Evolutionary conservation across 2,888 invertebrate genomes (phyloP).

Genomic region (Nyleta sp.): DNA sequence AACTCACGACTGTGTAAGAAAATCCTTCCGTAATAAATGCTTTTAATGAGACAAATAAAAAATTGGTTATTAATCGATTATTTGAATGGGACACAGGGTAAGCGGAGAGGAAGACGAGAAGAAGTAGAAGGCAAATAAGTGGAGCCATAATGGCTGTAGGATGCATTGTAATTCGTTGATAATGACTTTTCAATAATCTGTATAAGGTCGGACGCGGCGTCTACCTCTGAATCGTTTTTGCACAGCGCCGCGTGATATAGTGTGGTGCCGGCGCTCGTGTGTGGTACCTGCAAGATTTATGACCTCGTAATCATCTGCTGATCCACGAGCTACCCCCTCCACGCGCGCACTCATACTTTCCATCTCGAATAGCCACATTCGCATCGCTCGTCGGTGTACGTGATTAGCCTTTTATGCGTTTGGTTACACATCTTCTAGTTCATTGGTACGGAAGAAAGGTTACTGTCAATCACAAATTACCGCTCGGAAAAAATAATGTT

Average conservation of each 20-base stretch:
- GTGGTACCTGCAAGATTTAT: constrained; percentile 71
- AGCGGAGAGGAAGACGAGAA: not conserved
- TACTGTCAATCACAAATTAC: constrained; percentile 51
- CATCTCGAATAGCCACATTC: constrained; percentile 55
- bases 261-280: constrained; percentile 51
- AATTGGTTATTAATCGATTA: constrained; percentile 53
- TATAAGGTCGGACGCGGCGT: constrained; percentile 51
- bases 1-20: constrained; percentile 19
- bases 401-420: constrained; percentile 73
- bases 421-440: constrained; percentile 74
- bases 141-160: constrained; percentile 45
- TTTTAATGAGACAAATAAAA: constrained; percentile 38
- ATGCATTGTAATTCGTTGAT: constrained; percentile 61
- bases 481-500: constrained; percentile 25
- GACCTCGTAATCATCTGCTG: constrained; percentile 76
- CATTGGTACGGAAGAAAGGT: constrained; percentile 52
- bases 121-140: constrained; percentile 50
- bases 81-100: constrained; percentile 17
- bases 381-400: constrained; percentile 32
- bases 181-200: constrained; percentile 73
- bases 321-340: constrained; percentile 66
- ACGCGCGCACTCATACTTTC: constrained; percentile 68
- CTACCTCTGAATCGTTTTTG: constrained; percentile 56
- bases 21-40: constrained; percentile 29
- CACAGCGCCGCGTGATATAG: constrained; percentile 56